phyloP scores from a whole-genome alignment of 2,113 vertebrate genomes.

The Pygoscelis adeliae region DNA sequence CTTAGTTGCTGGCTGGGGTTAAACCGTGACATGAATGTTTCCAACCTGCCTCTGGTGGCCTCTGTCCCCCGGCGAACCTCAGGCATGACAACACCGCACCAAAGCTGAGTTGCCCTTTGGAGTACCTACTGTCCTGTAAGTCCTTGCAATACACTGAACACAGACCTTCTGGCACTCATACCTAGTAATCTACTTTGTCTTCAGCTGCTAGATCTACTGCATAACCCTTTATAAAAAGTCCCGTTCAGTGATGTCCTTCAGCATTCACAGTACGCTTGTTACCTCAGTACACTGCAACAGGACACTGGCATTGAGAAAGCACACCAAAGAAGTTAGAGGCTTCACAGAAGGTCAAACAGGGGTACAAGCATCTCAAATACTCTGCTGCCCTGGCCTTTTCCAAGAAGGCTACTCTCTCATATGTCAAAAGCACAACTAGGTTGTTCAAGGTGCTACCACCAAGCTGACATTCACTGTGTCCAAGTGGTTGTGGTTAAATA shows the following conservation, averaged over 20 bases:
- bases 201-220: neutral
- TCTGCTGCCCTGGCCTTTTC: neutral
- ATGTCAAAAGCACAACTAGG: neutral
- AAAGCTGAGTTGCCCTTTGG: neutral
- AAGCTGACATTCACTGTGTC: neutral
- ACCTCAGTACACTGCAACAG: neutral
- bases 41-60: neutral
- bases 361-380: neutral
- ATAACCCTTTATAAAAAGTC: neutral
- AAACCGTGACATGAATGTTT: neutral
- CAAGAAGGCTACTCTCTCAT: neutral
- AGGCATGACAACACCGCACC: neutral
- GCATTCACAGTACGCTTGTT: neutral
- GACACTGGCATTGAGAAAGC: neutral
- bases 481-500: neutral
- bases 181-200: neutral
- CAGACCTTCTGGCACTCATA: neutral
- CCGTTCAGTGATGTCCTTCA: neutral
- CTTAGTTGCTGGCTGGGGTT: too few species aligned
- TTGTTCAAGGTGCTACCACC: neutral
- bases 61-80: neutral
- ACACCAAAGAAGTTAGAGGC: neutral
- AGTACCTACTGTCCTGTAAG: neutral
- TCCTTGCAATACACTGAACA: neutral
- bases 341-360: neutral